These are phyloP conservation scores for Ephydatia muelleri DNA, from an alignment of 37 sponge, comb jelly and placozoan genomes.

Conservation along the genomic window DNA sequence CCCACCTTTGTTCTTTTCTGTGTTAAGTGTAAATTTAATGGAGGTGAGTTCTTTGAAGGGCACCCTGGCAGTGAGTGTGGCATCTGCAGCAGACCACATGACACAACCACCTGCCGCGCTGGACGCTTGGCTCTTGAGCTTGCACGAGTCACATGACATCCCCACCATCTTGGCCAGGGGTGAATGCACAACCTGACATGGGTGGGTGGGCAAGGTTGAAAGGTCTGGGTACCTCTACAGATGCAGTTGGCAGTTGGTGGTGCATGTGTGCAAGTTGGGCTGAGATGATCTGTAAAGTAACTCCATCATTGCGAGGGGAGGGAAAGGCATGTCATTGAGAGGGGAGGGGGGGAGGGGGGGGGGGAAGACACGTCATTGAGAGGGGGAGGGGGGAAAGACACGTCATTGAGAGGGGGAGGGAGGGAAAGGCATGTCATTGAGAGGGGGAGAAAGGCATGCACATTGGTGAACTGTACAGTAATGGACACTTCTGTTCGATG, in stretches of 20 bases:
- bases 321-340: background rate
- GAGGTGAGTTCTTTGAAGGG: background rate
- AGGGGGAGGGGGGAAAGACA: too few relatives aligned
- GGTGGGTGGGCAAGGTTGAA: background rate
- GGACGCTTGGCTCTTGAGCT: slow-evolving; percentile 26
- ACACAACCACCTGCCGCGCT: slow-evolving; percentile 15
- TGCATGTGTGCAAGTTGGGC: slow-evolving; percentile 19
- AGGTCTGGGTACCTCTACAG: slow-evolving; percentile 11
- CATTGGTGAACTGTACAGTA: slow-evolving; percentile 3
- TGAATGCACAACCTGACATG: background rate
- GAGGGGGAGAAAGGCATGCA: too few relatives aligned
- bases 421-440: background rate
- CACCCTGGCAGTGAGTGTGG: slow-evolving; percentile 4
- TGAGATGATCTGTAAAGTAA: slow-evolving; percentile 15
- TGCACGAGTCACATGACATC: slow-evolving; percentile 32
- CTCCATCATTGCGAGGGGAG: background rate
- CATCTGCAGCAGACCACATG: slow-evolving; percentile 20
- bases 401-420: background rate
- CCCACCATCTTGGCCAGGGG: slow-evolving; percentile 37
- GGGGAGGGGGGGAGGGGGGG: too few relatives aligned
- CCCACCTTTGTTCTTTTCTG: background rate
- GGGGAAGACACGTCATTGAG: background rate
- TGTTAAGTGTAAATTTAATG: background rate
- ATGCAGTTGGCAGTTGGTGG: slow-evolving; percentile 17
- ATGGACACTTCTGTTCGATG: background rate